Percentiles rank a stretch among this genome's conserved stretches.
These are phyloP conservation scores for Rugalucina vietnamica DNA, from an alignment of 2,888 invertebrate genomes.

Conservation along the genomic window DNA sequence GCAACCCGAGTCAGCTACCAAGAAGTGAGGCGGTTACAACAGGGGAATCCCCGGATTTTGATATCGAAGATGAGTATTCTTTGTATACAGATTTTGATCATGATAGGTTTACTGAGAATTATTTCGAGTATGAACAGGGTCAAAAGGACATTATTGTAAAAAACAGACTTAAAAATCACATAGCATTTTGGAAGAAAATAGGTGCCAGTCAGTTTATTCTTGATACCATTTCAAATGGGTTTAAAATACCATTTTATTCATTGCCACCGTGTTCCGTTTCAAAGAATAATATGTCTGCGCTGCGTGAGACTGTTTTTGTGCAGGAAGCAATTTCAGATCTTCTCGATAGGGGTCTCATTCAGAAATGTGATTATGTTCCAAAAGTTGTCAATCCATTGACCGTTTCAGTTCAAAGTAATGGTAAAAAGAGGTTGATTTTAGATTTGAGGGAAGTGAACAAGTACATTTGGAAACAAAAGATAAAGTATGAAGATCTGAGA, in stretches of 20 bases:
- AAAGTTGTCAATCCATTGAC: constrained; percentile 15
- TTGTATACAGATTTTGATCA: background rate
- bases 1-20: background rate
- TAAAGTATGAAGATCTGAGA: constrained; percentile 28
- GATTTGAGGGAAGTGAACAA: constrained; percentile 18
- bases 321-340: constrained; percentile 5
- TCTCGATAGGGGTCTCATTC: constrained; percentile 1
- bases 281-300: background rate
- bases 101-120: background rate
- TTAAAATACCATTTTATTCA: background rate
- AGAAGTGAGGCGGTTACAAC: background rate
- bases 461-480: constrained; percentile 24
- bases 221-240: background rate
- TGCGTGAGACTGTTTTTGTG: background rate
- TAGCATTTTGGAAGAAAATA: constrained; percentile 20
- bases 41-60: background rate
- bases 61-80: background rate
- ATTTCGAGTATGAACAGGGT: constrained; percentile 5
- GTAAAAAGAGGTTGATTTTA: constrained; percentile 18
- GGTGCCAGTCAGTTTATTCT: constrained; percentile 13
- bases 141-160: constrained; percentile 37
- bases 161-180: constrained; percentile 26
- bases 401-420: constrained; percentile 12
- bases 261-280: background rate
- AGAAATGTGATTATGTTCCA: constrained; percentile 3